Evolutionary conservation across 2,797 vertebrate genomes (phyloP), one percentile per base, ranked within the genome.

Genomic region (Yasuhikotakia modesta): DNA sequence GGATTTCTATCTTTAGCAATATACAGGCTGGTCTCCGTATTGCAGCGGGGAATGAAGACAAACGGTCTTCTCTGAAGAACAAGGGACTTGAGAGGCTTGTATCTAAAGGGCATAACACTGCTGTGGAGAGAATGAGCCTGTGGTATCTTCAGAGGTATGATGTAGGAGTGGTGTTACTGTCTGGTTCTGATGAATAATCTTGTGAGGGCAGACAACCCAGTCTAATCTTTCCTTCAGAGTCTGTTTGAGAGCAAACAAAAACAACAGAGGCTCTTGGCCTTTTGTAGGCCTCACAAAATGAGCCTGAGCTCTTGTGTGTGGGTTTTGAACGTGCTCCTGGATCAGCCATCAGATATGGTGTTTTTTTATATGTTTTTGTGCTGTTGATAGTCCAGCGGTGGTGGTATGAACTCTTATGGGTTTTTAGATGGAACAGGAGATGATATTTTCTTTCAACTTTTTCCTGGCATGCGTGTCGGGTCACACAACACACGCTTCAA

Each of bases 1-100:
- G 46, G 32, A 17, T 32, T 61, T 45, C 76, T 69, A 69, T 76
- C 24, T 77, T 61, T 70, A 70, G 66, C 30, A 39, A 17, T 63
- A 24, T 52, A 70, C 12, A 45, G 27, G 58, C 35, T 13, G 35
- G 24, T 64, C 46, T 64, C 19, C 16, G 11, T 43, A 45, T 32
- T 53, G 48, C 67, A 21, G 48, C 0, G 10, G 35, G 48, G n/a
- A 71, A 70, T 64, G 5, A 53, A 70, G 46, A 78, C 46, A 7
- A n/a, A n/a, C n/a, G n/a, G n/a, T n/a, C n/a, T n/a, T n/a, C n/a
- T n/a, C n/a, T n/a, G n/a, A n/a, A n/a, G n/a, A n/a, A n/a, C n/a
- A n/a, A n/a, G n/a, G n/a, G 27, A 48, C 16, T 70, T 19, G 2
- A 63, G 30, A 63, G 13, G 27, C 16, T 24, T 68, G 48, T 4